Percentiles rank a stretch among this genome's conserved stretches.
phyloP scores from a whole-genome alignment of 2,888 invertebrate species.

The Ichneumoninae sp. region DNA sequence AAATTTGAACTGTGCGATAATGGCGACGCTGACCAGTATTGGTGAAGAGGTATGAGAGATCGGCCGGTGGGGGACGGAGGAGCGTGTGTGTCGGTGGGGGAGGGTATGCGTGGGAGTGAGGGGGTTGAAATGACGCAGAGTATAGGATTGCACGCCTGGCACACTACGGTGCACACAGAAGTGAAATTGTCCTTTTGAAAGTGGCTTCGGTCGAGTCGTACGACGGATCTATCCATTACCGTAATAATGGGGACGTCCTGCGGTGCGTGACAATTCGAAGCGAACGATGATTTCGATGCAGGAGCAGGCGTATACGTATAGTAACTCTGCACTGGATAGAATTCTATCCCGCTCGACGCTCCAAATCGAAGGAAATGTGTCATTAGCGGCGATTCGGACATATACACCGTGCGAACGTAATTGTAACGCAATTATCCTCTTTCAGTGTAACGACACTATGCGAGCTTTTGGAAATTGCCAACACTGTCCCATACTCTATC shows the following conservation, averaged over 20 bases:
- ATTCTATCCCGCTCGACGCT: constrained; percentile 2
- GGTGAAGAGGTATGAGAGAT: too few relatives aligned
- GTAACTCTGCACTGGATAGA: constrained; percentile 5
- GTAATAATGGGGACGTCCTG: constrained; percentile 52
- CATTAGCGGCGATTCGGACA: constrained; percentile 60
- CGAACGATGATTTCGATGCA: constrained; percentile 58
- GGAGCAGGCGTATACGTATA: constrained; percentile 7
- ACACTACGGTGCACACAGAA: background rate
- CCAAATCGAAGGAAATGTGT: constrained; percentile 57
- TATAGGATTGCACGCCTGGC: constrained; percentile 9
- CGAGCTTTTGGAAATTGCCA: constrained; percentile 5
- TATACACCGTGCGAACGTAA: constrained; percentile 38
- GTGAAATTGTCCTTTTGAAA: constrained; percentile 59
- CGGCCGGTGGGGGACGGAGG: too few relatives aligned
- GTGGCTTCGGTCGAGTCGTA: constrained; percentile 41
- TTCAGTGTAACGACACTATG: constrained; percentile 31
- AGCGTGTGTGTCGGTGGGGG: background rate
- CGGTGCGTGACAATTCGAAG: constrained; percentile 57
- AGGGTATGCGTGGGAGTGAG: background rate
- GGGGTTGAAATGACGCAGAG: background rate
- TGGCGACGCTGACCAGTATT: background rate
- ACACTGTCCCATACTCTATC: background rate
- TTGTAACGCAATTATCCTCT: constrained; percentile 59
- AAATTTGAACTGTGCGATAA: background rate
- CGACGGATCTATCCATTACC: constrained; percentile 53